A percentile compares a stretch with the other conserved stretches of the same genome.
Conservation (phyloP, 2,797 vertebrate species). For the Arnoldichthys spilopterus region DNA sequence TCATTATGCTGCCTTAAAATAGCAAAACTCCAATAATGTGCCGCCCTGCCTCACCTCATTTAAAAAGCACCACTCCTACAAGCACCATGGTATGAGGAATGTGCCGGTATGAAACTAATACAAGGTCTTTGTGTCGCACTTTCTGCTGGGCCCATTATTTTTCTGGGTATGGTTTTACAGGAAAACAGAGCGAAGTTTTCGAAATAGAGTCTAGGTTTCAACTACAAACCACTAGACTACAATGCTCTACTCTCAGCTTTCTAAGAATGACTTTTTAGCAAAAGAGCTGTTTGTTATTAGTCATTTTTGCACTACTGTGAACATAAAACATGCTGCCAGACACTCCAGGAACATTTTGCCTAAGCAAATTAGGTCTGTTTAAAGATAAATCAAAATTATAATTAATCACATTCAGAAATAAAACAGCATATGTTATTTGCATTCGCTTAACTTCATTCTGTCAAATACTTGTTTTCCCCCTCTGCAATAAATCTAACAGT, state of each 20-base stretch:
- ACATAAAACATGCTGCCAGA: constrained; percentile 6
- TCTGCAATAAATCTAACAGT: not conserved
- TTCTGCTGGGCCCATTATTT: too few relatives aligned
- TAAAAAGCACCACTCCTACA: too few relatives aligned
- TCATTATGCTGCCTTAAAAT: too few relatives aligned
- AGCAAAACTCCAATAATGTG: too few relatives aligned
- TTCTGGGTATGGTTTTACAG: too few relatives aligned
- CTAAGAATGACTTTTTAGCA: not conserved
- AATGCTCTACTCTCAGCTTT: not conserved
- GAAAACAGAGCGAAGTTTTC: too few relatives aligned
- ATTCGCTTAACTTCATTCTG: not conserved
- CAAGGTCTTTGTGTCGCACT: too few relatives aligned
- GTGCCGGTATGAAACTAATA: too few relatives aligned
- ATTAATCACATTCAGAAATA: not conserved
- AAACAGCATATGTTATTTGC: not conserved
- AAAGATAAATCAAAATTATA: not conserved
- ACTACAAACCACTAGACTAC: not conserved
- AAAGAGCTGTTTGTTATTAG: not conserved
- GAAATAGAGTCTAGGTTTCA: too few relatives aligned
- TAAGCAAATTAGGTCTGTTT: not conserved
- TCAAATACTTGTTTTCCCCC: not conserved
- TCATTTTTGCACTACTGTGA: not conserved
- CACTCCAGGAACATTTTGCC: not conserved
- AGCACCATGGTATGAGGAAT: too few relatives aligned
- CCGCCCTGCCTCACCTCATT: too few relatives aligned